These are phyloP conservation scores for Netta rufina DNA, from an alignment of 2,797 vertebrate species.

Conservation along the genomic window DNA sequence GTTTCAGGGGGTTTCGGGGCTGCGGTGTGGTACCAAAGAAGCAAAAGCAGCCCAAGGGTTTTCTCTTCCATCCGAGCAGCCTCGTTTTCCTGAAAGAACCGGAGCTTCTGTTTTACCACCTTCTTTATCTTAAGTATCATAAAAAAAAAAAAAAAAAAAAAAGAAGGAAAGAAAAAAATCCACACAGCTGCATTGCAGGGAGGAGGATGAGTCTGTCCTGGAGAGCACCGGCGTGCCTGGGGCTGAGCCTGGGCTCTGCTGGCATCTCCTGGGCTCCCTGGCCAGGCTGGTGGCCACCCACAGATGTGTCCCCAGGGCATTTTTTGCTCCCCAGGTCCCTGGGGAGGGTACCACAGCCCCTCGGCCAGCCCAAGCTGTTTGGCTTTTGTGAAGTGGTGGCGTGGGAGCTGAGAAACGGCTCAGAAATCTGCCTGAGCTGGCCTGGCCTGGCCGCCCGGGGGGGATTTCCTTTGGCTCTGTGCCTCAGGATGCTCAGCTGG, in stretches of 20 bases:
- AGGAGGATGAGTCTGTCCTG: neutral
- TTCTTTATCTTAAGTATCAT: neutral
- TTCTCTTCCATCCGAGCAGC: neutral
- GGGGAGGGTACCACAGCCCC: too few relatives aligned
- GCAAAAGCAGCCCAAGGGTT: neutral
- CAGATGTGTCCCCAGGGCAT: neutral
- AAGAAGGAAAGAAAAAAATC: neutral
- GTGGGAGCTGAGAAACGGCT: neutral
- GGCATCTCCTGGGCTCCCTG: neutral
- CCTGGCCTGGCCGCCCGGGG: neutral
- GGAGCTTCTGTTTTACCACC: neutral
- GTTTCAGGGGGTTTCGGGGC: neutral
- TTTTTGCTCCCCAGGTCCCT: neutral
- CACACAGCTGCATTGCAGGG: neutral
- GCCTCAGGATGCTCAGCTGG: neutral
- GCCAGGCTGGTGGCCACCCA: neutral
- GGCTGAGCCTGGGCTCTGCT: neutral
- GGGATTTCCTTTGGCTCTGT: neutral
- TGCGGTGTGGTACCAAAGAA: neutral
- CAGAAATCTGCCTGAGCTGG: neutral
- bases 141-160: neutral
- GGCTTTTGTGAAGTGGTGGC: neutral
- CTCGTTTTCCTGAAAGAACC: neutral
- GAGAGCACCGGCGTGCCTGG: neutral
- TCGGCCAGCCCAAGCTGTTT: neutral